Base-by-base conservation (phyloP, 2,888 invertebrate species). In the Pseudoips prasinana region DNA sequence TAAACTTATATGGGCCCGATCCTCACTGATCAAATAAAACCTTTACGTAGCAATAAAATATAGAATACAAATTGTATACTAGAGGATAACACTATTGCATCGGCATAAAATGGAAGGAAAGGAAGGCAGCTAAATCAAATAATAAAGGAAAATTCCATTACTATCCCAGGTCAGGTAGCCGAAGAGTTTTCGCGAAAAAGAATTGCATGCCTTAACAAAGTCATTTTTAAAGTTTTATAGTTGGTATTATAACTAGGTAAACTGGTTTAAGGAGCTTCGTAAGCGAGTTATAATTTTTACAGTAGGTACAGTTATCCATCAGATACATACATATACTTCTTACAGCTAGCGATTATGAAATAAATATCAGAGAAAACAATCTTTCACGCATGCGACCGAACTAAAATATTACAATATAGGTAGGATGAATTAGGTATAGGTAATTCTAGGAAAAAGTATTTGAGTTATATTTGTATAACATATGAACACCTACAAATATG, bases 61-160 rank as follows among this genome's bases (percentile, higher is more conserved):
- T 14, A 2, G 14, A 14, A 64, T 67, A 49, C 56, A 52, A 47
- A 52, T 43, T 49, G 44, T 42, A 55, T 59, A 58, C 57, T n/a
- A 38, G 58, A 48, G 66, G 72, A 71, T 73, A 73, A 70, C 74
- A 71, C 76, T 74, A 77, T 81, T 76, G 73, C 73, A 71, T 48
- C 58, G 65, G 70, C 63, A 77, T 79, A 79, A 81, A 82, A 80
- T 75, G 71, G 69, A 72, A 73, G 71, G 73, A 75, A 14, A 3
- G 2, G 18, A 3, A 18, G 18, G 60, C 70, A 72, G 72, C 71
- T 76, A 85, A 85, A 85, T 84, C 83, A 78, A 84, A 84, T 86
- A 84, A 85, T 75, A 85, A 75, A 76, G 78, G 84, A 75, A 80
- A 83, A 86, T 85, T 77, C 62, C 64, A 74, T 86, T 83, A 86